Evolutionary conservation across 2,113 vertebrate species (phyloP).

Genomic region (Xiphophorus hellerii): DNA sequence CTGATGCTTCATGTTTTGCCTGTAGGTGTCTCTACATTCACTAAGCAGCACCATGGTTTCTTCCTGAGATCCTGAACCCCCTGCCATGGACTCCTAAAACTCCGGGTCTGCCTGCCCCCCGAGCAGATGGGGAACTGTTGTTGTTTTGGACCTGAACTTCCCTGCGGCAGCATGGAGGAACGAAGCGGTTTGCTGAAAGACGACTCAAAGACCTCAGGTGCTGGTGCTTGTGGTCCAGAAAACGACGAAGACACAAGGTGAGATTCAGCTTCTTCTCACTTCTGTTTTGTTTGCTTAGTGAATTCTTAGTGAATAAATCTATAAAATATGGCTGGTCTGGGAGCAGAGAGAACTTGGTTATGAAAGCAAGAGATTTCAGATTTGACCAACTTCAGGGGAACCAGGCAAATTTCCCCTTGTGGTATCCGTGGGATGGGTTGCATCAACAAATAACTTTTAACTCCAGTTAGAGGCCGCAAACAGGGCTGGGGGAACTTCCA

Average conservation of each 20-base stretch:
- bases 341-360: not conserved
- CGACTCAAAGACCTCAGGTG: slow-evolving; percentile 35
- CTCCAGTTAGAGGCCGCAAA: not conserved
- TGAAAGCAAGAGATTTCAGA: not conserved
- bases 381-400: not conserved
- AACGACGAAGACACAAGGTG: slow-evolving; percentile 47
- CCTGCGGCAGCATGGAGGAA: slow-evolving; percentile 70
- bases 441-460: not conserved
- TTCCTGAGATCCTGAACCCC: slow-evolving; percentile 6
- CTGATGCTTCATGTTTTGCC: not conserved
- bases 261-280: not conserved
- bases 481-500: slow-evolving; percentile 12
- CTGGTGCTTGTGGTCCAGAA: slow-evolving; percentile 30
- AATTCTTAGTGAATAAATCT: not conserved
- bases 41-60: not conserved
- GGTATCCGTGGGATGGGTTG: slow-evolving; percentile 4
- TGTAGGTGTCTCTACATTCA: not conserved
- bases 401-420: slow-evolving; percentile 8
- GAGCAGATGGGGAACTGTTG: slow-evolving; percentile 77
- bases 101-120: slow-evolving; percentile 10
- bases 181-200: slow-evolving; percentile 66
- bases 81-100: slow-evolving; percentile 64
- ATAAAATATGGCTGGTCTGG: not conserved
- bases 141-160: slow-evolving; percentile 53
- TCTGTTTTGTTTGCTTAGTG: not conserved